Evolutionary conservation across 23 tunicate species (phyloP), one percentile per base, ranked within the genome.

Genomic region (Halocynthia roretzi): DNA sequence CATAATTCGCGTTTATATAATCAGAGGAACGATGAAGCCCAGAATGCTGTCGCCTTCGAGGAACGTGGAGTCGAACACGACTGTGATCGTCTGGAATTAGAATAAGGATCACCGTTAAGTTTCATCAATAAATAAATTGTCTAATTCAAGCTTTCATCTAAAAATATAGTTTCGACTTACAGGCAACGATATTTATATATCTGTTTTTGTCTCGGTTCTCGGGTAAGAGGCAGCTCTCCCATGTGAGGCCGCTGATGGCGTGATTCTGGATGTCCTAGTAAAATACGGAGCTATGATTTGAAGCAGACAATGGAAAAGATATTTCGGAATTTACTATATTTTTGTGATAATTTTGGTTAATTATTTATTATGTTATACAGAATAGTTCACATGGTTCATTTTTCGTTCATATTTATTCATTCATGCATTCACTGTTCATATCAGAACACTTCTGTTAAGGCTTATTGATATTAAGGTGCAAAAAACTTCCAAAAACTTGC

Each of bases 1-100:
- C 87, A 70, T 76, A 87, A 79, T 87, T 87, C 10, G 87, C 94
- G 54, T 87, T 87, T 6, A 87, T 83, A 77, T 87, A 87, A 77
- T 87, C 94, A 9, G 84, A 83, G 10, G 19, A 5, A 2, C 84
- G 31, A 15, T 72, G 81, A 12, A 61, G 48, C 18, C 51, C 23
- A 51, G 31, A 50, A 22, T n/a, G 76, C 17, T 73, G 86, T 54
- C 73, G 68, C 11, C 56, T 67, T 9, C 77, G 31, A 54, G 66
- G 5, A 15, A 21, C 50, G 10, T 80, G 56, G 19, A 85, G 63
- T n/a, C 57, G 80, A 6, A 85, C 90, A 15, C 90, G 77, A 7
- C 67, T 85, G 74, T 85, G 90, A 76, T 85, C 90, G 54, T 85
- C 90, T 85, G 74, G 10, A 71, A 62, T 40, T 40, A 40, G 54